Base-by-base conservation (phyloP, 1,140 invertebrate genomes). In the Meteorus sp. region DNA sequence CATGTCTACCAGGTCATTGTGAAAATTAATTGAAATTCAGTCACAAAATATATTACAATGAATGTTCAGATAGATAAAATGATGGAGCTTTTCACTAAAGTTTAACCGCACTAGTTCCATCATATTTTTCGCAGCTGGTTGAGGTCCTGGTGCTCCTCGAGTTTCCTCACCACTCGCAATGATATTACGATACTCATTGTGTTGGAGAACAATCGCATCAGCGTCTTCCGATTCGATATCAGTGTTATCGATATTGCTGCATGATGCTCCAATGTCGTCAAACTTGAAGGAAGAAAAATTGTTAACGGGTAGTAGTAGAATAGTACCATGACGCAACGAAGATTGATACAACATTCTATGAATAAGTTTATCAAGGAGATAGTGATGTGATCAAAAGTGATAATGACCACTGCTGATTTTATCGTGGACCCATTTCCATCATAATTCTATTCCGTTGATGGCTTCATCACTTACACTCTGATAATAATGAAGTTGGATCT, bases 121-220 rank as follows among this genome's bases (percentile, higher is more conserved):
- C 83, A 85, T 85, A 60, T 83, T 81, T 25, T 77, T 67, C 0
- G 82, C 83, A n/a, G 72, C 51, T 3, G 79, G 82, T 60, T 85
- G 83, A 5, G 82, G 81, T 27, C 83, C 83, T 7, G 78, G 78
- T 20, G 69, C 68, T 45, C 83, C 84, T 25, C 78, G 61, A 0
- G 33, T 63, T 63, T 85, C 81, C 27, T 69, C 56, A 1, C 82
- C 82, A 3, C 50, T 70, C 0, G 84, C 83, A 44, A 86, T 74
- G 15, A 63, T 61, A 56, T 77, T 74, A 17, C 84, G 69, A 31
- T 82, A 64, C 7, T 71, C 62, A 68, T 86, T 86, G 63, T 83
- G 81, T 52, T 71, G 64, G 20, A 80, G 25, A 6, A 74, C 43
- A 20, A 74, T 71, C 13, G 57, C 58, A 23, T 50, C 45, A 39